Conservation (phyloP, 64 coral and sea anemone species). For the Pocillopora verrucosa region DNA sequence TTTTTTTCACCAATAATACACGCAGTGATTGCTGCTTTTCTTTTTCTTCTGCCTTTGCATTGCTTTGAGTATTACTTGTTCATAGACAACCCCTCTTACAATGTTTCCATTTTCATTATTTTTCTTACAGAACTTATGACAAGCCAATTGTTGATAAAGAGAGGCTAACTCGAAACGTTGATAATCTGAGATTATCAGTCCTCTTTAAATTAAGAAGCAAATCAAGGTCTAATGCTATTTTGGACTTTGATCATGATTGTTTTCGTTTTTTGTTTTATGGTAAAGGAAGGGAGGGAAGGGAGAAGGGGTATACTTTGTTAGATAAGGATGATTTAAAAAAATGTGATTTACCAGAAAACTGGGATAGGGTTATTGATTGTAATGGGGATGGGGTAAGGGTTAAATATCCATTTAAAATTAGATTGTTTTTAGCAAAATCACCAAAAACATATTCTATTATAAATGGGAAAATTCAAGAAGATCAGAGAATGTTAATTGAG, state of each 20-base stretch:
- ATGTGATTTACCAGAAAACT: conserved; percentile 29
- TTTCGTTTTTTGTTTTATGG: conserved; percentile 58
- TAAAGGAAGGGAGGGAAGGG: conserved; percentile 44
- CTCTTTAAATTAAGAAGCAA: neutral
- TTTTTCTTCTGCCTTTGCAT: too few relatives aligned
- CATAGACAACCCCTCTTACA: too few relatives aligned
- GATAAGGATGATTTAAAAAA: conserved; percentile 6
- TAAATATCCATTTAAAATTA: conserved; percentile 34
- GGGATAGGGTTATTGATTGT: conserved; percentile 32
- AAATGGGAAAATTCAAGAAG: conserved; percentile 7
- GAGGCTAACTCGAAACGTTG: conserved; percentile 4
- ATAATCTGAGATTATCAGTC: conserved; percentile 1
- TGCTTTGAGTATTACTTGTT: too few relatives aligned
- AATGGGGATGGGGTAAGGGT: conserved; percentile 54
- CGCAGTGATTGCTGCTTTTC: too few relatives aligned
- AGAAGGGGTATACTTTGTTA: conserved; percentile 29
- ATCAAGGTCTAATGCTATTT: neutral
- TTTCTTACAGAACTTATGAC: conserved; percentile 12
- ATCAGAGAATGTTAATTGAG: conserved; percentile 46
- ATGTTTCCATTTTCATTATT: too few relatives aligned
- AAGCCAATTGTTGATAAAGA: conserved; percentile 5
- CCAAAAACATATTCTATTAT: conserved; percentile 6
- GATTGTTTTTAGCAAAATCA: conserved; percentile 32
- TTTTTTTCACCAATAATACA: too few relatives aligned
- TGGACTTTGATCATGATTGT: conserved; percentile 59